Base-by-base conservation (phyloP, 2,113 vertebrate genomes). In the Rhea americana region DNA sequence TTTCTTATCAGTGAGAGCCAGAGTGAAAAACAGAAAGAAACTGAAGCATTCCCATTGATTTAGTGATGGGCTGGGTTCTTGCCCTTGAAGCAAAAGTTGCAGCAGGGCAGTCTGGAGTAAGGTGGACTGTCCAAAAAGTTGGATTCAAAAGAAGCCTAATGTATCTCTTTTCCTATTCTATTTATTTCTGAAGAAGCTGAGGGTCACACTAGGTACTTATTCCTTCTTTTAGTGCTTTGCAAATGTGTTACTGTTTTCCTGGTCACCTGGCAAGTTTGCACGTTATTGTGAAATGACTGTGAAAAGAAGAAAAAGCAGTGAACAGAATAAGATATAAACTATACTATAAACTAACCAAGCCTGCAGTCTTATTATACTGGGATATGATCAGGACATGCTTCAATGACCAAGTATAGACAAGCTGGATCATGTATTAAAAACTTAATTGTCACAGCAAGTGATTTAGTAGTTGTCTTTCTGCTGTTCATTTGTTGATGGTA, bases 401-500 rank as follows among this genome's bases (percentile, higher is more conserved):
- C 1, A 9, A 50, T 66, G 93, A 53, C 75, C 71, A 77, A 71
- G 43, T 14, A 22, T 13, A 55, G 75, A 35, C 63, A 74, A 65
- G 21, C 45, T 91, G 75, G 50, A 78, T 65, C 77, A 66, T 2
- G 1, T 50, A 55, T 79, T 66, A 79, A 87, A 83, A 50, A 37
- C 71, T 55, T 91, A 30, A 25, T 30, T 28, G 14, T 79, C 63
- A 87, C 91, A 89, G 77, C 77, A 61, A 67, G 67, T 50, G 75
- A 82, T 85, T 92, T 63, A 82, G 67, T 71, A 80, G 63, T 74
- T 73, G 74, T 55, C 72, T 59, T 76, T 85, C 75, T 91, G 73
- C 65, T 63, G 25, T 37, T 63, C 21, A 14, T 62, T 62, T 62
- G 59, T 8, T 35, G 61, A 39, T 35, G 21, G 22, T 39, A 13